phyloP scores from a whole-genome alignment of 2,113 vertebrate species.

The Percina caprodes region DNA sequence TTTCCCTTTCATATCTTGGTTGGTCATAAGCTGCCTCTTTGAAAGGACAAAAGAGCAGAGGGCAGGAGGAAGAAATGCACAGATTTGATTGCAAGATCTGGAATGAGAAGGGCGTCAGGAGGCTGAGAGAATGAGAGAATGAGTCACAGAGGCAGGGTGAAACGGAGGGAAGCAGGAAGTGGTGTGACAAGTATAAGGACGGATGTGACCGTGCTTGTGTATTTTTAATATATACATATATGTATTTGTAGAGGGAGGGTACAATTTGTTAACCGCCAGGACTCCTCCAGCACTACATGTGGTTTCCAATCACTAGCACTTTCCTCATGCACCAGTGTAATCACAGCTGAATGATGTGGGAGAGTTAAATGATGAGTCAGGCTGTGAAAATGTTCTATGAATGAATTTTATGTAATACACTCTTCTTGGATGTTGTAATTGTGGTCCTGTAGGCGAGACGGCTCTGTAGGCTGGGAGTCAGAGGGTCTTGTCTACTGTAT shows the following conservation, averaged over 20 bases:
- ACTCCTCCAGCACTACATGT: neutral
- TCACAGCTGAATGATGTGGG: conserved; percentile 40
- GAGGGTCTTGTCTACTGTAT: conserved; percentile 29
- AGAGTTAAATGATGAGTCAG: conserved; percentile 53
- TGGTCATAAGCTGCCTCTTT: conserved; percentile 18
- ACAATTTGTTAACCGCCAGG: neutral
- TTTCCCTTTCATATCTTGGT: conserved; percentile 20
- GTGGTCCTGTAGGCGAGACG: conserved; percentile 47
- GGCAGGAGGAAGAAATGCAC: conserved; percentile 1
- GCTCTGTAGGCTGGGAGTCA: conserved; percentile 48
- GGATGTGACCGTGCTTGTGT: conserved; percentile 40
- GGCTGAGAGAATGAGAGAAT: conserved; percentile 57
- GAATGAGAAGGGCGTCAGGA: conserved; percentile 29
- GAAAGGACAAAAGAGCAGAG: conserved; percentile 37
- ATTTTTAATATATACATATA: conserved; percentile 26
- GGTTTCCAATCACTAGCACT: neutral
- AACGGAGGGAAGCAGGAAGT: conserved; percentile 52
- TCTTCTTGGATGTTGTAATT: conserved; percentile 44
- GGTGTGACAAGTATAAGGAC: conserved; percentile 30
- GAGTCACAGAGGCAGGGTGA: conserved; percentile 58
- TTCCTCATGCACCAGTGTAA: neutral
- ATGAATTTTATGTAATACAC: conserved; percentile 57
- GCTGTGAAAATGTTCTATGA: conserved; percentile 47
- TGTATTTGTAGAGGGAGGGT: conserved; percentile 9
- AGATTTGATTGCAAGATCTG: conserved; percentile 20